Evolutionary conservation across 2,113 vertebrate genomes (phyloP).

Genomic region (Bucco capensis): DNA sequence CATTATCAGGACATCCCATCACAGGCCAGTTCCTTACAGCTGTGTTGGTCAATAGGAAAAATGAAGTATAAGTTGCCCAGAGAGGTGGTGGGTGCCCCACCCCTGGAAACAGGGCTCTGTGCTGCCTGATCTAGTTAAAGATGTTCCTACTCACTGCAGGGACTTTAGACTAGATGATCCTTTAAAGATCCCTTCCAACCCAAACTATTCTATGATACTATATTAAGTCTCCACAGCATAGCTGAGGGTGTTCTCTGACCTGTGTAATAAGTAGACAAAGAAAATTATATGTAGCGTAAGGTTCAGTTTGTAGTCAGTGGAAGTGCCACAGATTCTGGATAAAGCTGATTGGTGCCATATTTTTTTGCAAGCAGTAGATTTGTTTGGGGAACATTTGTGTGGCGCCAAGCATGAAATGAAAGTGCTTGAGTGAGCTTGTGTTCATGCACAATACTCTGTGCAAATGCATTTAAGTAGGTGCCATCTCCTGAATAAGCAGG

Average conservation of each 20-base stretch:
- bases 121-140: not conserved
- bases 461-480: not conserved
- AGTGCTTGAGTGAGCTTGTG: not conserved
- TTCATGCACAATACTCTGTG: not conserved
- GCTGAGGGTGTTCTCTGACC: not conserved
- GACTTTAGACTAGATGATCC: not conserved
- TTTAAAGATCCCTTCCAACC: not conserved
- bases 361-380: not conserved
- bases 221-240: not conserved
- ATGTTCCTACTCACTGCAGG: not conserved
- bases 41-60: not conserved
- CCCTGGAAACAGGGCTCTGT: not conserved
- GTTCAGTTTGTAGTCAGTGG: not conserved
- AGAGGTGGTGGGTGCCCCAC: not conserved
- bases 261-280: not conserved
- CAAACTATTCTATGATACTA: not conserved
- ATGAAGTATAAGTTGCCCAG: not conserved
- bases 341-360: not conserved
- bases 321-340: not conserved
- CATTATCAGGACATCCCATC: not conserved
- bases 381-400: not conserved
- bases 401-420: constrained; percentile 15
- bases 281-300: not conserved
- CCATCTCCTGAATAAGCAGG: not conserved
- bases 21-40: not conserved